Evolutionary conservation across 2,797 vertebrate genomes (phyloP).

Genomic region (Molossus alvarezi): DNA sequence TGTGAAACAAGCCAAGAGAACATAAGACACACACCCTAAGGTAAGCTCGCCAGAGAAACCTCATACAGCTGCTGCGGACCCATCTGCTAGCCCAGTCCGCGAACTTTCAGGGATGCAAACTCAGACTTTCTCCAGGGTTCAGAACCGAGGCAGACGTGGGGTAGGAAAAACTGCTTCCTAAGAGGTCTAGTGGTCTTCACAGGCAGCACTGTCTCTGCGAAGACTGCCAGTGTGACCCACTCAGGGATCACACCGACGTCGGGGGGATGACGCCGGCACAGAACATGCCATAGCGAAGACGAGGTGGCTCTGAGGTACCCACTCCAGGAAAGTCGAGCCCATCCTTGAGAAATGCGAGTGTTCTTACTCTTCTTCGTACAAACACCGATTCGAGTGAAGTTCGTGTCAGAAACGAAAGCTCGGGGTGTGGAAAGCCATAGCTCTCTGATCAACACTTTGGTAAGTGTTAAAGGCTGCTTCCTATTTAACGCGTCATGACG

Average conservation of each 20-base stretch:
- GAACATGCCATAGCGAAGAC: neutral
- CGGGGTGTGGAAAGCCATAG: neutral
- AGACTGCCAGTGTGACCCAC: neutral
- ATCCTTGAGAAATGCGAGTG: neutral
- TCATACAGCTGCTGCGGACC: neutral
- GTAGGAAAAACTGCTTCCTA: neutral
- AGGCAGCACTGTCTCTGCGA: neutral
- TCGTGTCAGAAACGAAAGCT: neutral
- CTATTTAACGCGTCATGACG: neutral
- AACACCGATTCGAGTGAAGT: neutral
- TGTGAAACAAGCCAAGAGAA: neutral
- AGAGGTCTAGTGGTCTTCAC: neutral
- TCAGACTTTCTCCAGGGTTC: neutral
- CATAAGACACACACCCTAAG: neutral
- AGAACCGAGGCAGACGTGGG: neutral
- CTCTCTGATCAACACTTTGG: neutral
- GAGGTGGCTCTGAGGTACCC: neutral
- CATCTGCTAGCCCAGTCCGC: neutral
- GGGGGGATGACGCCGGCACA: neutral
- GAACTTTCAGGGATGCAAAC: neutral
- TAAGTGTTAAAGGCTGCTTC: neutral
- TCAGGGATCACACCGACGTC: neutral
- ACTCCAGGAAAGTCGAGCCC: neutral
- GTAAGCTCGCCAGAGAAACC: neutral
- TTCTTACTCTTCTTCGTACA: neutral